Conservation (phyloP, 2,113 vertebrate genomes). For the Telmatochromis sp. region DNA sequence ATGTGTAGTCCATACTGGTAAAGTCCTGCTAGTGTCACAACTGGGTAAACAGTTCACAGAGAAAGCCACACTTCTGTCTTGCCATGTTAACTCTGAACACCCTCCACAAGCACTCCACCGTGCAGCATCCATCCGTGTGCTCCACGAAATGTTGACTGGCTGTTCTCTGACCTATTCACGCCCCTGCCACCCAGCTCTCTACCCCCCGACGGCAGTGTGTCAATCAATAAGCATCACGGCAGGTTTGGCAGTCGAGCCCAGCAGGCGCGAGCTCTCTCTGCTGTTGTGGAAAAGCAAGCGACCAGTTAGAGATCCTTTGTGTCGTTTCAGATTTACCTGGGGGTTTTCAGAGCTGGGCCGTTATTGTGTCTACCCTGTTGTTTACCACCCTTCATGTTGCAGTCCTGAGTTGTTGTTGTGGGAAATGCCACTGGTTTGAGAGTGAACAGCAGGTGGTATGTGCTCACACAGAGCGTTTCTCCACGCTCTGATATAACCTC, state of each 20-base stretch:
- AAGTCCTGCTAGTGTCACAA: not conserved
- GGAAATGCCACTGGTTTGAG: conserved; percentile 47
- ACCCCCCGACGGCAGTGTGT: conserved; percentile 10
- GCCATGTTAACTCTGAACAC: not conserved
- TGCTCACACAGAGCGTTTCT: conserved; percentile 13
- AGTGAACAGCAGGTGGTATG: conserved; percentile 29
- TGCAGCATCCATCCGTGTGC: not conserved
- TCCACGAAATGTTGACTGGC: not conserved
- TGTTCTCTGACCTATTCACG: conserved; percentile 39
- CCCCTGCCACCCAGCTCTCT: conserved; percentile 21
- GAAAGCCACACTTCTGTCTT: not conserved
- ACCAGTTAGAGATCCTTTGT: conserved; percentile 39
- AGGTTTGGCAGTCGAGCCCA: conserved; percentile 17
- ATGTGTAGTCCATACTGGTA: not conserved
- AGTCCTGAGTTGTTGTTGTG: conserved; percentile 15
- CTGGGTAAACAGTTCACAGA: not conserved
- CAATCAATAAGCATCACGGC: conserved; percentile 41
- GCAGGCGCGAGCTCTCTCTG: conserved; percentile 7
- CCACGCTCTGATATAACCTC: not conserved
- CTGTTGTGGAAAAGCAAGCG: conserved; percentile 8
- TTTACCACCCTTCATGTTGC: conserved; percentile 32
- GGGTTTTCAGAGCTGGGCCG: not conserved
- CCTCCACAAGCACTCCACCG: not conserved
- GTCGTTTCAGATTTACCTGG: conserved; percentile 24
- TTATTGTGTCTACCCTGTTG: conserved; percentile 18